These are phyloP conservation scores for Piprites chloris DNA, from an alignment of 2,113 vertebrate species.

Conservation along the genomic window DNA sequence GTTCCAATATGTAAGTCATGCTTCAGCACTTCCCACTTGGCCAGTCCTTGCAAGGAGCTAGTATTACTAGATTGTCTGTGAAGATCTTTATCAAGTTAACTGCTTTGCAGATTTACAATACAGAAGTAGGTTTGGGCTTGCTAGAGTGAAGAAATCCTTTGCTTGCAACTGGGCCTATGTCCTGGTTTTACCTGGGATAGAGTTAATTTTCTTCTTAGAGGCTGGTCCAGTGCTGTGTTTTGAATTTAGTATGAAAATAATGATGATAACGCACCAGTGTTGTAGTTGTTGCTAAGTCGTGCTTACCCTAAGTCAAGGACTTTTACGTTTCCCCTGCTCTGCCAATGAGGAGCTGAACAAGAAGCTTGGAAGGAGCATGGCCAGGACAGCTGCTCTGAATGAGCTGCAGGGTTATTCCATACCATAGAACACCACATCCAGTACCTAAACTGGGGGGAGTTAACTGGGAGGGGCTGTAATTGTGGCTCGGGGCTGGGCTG, in stretches of 20 bases:
- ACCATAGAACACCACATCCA: neutral
- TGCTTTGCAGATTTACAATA: neutral
- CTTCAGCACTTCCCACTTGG: neutral
- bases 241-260: neutral
- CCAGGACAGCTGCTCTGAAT: neutral
- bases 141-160: neutral
- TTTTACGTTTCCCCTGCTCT: neutral
- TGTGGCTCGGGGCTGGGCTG: neutral
- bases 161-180: neutral
- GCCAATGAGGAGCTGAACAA: neutral
- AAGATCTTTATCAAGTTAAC: neutral
- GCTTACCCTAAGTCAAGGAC: neutral
- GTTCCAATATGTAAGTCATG: neutral
- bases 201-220: neutral
- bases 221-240: neutral
- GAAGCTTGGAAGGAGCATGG: neutral
- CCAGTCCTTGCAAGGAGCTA: neutral
- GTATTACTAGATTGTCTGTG: neutral
- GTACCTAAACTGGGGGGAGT: neutral
- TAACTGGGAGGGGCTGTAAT: neutral
- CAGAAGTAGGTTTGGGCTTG: neutral
- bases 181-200: neutral
- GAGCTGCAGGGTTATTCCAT: neutral
- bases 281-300: neutral
- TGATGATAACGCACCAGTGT: neutral